Base-by-base conservation (phyloP, 2,888 invertebrate species). In the Epinotia demarniana region DNA sequence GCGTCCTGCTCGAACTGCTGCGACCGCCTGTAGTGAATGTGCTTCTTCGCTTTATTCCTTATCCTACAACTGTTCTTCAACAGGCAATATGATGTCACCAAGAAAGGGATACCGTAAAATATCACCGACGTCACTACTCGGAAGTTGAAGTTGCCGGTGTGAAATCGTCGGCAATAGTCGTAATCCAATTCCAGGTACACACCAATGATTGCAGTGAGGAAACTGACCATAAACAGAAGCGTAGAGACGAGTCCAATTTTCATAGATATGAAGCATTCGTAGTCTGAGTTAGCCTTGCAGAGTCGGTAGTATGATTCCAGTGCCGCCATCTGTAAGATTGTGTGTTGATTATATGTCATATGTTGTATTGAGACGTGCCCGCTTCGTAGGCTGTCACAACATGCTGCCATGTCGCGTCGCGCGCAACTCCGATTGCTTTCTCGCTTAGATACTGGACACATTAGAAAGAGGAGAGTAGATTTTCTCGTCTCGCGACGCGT, bases 291-390 rank as follows among this genome's bases (percentile, higher is more conserved):
- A 0, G 82, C 3, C 70, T 95, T 91, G 85, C 96, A 96, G 5
- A 96, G 88, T 16, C 96, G 94, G 70, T 95, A 94, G 86, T 96
- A 96, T 82, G 95, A 96, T 84, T 97, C 97, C 0, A 92, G 88
- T 0, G 96, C 95, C n/a, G 96, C 95, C 69, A 92, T 77, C 93
- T 93, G 86, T 69, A 80, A 39, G 16, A 53, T n/a, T n/a, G n/a
- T n/a, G n/a, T n/a, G n/a, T n/a, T n/a, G n/a, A n/a, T n/a, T n/a
- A n/a, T n/a, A n/a, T n/a, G n/a, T n/a, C n/a, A n/a, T 66, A 16
- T 27, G 1, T 18, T 3, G 1, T 19, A 19, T 58, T 58, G 16
- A 4, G 19, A 19, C 13, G 18, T 55, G 11, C 11, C 16, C 66
- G 53, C n/a, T 9, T 39, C 19, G 33, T 49, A 53, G 19, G 12